Conservation (phyloP, 1,140 invertebrate species). For the Patella vulgata region DNA sequence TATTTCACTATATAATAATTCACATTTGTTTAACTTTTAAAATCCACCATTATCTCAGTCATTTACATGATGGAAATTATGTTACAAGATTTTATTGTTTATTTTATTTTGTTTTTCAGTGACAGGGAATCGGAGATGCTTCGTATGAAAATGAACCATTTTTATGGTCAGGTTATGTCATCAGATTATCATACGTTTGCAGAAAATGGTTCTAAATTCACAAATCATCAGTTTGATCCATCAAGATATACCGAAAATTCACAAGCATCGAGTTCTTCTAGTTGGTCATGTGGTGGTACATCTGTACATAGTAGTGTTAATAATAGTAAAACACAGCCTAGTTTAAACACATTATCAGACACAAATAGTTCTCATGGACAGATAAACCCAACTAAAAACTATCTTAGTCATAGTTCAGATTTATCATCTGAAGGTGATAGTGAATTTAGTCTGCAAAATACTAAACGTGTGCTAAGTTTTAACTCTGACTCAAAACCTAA, state of each 20-base stretch:
- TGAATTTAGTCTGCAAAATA: conserved; percentile 52
- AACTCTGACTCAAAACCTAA: conserved; percentile 34
- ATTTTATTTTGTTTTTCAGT: conserved; percentile 16
- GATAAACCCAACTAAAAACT: conserved; percentile 1
- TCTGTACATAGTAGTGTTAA: conserved; percentile 40
- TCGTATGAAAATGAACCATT: neutral
- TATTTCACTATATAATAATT: no score
- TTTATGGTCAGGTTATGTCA: neutral
- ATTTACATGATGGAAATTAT: no score
- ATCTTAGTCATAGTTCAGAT: conserved; percentile 29
- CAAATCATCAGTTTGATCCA: conserved; percentile 43
- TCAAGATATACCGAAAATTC: conserved; percentile 41
- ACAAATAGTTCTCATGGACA: conserved; percentile 23
- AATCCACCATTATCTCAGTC: no score
- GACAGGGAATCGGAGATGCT: conserved; percentile 20
- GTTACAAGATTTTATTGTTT: no score
- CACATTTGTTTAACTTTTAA: no score
- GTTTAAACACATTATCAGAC: conserved; percentile 15
- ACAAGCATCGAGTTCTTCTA: conserved; percentile 42
- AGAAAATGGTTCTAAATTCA: no score
- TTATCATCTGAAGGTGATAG: conserved; percentile 37
- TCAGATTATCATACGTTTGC: no score
- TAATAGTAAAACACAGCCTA: conserved; percentile 19
- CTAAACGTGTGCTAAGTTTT: conserved; percentile 50
- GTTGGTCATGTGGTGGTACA: conserved; percentile 45